A percentile compares a stretch with the other conserved stretches of the same genome.
Evolutionary conservation across 2,113 vertebrate species (phyloP).

Genomic region (Sturnira hondurensis): DNA sequence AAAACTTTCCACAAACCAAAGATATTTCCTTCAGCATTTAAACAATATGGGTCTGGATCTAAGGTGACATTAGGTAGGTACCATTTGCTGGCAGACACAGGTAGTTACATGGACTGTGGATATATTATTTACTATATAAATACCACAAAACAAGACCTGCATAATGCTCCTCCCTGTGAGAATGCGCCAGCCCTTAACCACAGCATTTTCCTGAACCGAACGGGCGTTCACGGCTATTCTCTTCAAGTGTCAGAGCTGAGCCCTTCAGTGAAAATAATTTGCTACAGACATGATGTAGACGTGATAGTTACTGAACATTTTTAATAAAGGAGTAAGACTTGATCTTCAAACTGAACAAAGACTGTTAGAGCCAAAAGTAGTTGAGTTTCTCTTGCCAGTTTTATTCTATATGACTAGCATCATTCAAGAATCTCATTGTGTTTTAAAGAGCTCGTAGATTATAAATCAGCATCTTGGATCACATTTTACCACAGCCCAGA

Average conservation of each 20-base stretch:
- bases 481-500: background rate
- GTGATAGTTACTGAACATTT: background rate
- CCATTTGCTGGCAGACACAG: background rate
- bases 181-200: conserved; percentile 55
- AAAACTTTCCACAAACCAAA: conserved; percentile 31
- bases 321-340: background rate
- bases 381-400: conserved; percentile 8
- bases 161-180: conserved; percentile 46
- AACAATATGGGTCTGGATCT: background rate
- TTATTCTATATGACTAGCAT: background rate
- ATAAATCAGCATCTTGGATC: conserved; percentile 17
- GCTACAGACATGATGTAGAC: background rate
- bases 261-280: conserved; percentile 31
- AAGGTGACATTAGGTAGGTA: background rate
- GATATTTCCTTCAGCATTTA: background rate
- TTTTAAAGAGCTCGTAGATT: conserved; percentile 27
- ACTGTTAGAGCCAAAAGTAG: background rate
- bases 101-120: background rate
- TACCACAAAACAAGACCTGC: conserved; percentile 64
- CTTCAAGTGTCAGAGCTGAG: conserved; percentile 22
- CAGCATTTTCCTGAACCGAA: conserved; percentile 47
- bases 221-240: background rate
- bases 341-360: conserved; percentile 26
- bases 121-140: conserved; percentile 63
- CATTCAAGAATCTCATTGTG: background rate